phyloP scores from a whole-genome alignment of 2,888 invertebrate genomes.

The Drosophila colorata region DNA sequence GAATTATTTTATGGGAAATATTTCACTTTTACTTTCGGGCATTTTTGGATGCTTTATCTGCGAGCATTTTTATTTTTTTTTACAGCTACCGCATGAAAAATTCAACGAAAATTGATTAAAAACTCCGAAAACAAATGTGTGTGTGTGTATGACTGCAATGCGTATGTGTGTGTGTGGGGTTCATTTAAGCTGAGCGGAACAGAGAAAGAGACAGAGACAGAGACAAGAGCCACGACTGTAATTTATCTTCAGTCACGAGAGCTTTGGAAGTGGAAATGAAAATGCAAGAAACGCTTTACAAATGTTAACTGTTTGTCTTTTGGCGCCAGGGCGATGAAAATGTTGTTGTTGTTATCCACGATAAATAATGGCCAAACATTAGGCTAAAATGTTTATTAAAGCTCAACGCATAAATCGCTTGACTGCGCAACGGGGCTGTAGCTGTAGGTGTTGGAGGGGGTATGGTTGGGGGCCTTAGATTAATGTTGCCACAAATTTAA shows the following conservation, averaged over 20 bases:
- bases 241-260: constrained; percentile 73
- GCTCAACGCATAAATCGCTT: constrained; percentile 60
- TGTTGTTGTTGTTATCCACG: constrained; percentile 28
- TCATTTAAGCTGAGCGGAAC: constrained; percentile 54
- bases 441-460: not conserved
- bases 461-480: constrained; percentile 10
- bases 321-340: constrained; percentile 78
- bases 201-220: constrained; percentile 31
- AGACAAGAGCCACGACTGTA: constrained; percentile 61
- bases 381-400: constrained; percentile 81
- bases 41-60: constrained; percentile 60
- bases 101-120: constrained; percentile 78
- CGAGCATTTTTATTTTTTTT: constrained; percentile 42
- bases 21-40: constrained; percentile 54
- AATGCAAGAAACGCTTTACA: constrained; percentile 76
- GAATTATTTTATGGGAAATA: constrained; percentile 36
- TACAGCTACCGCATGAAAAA: constrained; percentile 73
- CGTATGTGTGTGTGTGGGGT: constrained; percentile 39
- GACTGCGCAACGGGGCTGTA: constrained; percentile 17
- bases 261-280: constrained; percentile 51
- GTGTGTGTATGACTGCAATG: constrained; percentile 16
- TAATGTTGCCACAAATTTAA: constrained; percentile 60
- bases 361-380: constrained; percentile 76
- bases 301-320: constrained; percentile 82
- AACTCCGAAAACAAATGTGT: constrained; percentile 63